Evolutionary conservation across 1,140 invertebrate genomes (phyloP).

Genomic region (Drosophila murphyi): DNA sequence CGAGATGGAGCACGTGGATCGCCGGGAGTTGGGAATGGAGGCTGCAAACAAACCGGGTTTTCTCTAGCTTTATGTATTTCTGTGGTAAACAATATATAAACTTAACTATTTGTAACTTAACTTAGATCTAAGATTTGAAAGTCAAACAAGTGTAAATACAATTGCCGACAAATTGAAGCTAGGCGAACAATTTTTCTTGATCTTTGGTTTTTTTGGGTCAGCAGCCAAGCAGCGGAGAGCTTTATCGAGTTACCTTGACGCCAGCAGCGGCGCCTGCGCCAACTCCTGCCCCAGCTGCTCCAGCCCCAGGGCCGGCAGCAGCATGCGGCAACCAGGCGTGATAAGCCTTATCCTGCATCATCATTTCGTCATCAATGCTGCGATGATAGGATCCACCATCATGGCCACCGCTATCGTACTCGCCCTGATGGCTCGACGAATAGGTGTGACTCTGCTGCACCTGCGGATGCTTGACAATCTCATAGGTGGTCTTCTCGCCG

Average conservation of each 20-base stretch:
- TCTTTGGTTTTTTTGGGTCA: constrained; percentile 70
- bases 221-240: background rate
- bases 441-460: constrained; percentile 91
- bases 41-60: constrained; percentile 40
- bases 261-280: constrained; percentile 14
- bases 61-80: constrained; percentile 62
- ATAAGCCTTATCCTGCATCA: constrained; percentile 87
- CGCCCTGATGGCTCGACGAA: constrained; percentile 89
- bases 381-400: constrained; percentile 86
- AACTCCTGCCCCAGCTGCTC: constrained; percentile 18
- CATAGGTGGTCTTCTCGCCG: constrained; percentile 92
- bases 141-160: constrained; percentile 70
- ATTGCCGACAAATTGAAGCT: constrained; percentile 66
- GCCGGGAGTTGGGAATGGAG: constrained; percentile 37
- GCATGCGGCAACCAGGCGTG: constrained; percentile 85
- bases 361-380: constrained; percentile 87
- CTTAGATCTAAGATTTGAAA: constrained; percentile 51
- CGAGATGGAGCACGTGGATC: constrained; percentile 45
- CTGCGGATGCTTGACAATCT: constrained; percentile 93
- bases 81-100: constrained; percentile 55
- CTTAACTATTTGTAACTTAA: constrained; percentile 65
- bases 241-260: constrained; percentile 60
- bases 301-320: constrained; percentile 11
- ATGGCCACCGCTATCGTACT: constrained; percentile 87
- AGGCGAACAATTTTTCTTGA: constrained; percentile 36